Percentiles rank a stretch among this genome's conserved stretches.
Evolutionary conservation across 2,888 invertebrate genomes (phyloP).

Genomic region (Gymnosoma rotundatum): DNA sequence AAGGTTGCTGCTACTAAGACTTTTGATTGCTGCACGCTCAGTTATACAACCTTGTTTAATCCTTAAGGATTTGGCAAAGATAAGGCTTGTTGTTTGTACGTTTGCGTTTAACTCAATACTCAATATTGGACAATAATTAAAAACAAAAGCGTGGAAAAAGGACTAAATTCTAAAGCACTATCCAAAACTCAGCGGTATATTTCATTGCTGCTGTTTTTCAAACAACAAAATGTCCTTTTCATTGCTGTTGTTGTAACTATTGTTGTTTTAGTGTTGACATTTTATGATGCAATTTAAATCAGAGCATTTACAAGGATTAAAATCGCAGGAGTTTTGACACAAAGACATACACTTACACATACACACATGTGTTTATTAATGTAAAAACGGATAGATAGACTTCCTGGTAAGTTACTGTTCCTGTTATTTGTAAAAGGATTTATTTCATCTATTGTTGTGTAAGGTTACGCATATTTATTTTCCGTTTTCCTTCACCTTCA

Average conservation of each 20-base stretch:
- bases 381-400: conserved; percentile 16
- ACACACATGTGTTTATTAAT: neutral
- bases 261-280: conserved; percentile 49
- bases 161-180: conserved; percentile 9
- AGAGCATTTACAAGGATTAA: conserved; percentile 70
- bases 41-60: conserved; percentile 58
- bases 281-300: conserved; percentile 70
- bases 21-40: conserved; percentile 19
- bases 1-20: conserved; percentile 52
- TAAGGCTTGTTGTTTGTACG: neutral
- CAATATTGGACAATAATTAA: neutral
- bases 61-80: conserved; percentile 7
- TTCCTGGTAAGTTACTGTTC: conserved; percentile 55
- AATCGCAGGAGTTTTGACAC: neutral
- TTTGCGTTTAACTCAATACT: conserved; percentile 13
- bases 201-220: conserved; percentile 8
- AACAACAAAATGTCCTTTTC: conserved; percentile 25
- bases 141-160: conserved; percentile 28
- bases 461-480: conserved; percentile 70
- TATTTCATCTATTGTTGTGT: conserved; percentile 63
- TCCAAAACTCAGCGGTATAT: conserved; percentile 50
- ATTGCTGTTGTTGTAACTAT: neutral
- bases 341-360: neutral
- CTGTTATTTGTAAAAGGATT: conserved; percentile 20
- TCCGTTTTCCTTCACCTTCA: conserved; percentile 27